Evolutionary conservation across 2,113 vertebrate species (phyloP), one percentile per base, ranked within the genome.

Genomic region (Sylvilagus bachmani): DNA sequence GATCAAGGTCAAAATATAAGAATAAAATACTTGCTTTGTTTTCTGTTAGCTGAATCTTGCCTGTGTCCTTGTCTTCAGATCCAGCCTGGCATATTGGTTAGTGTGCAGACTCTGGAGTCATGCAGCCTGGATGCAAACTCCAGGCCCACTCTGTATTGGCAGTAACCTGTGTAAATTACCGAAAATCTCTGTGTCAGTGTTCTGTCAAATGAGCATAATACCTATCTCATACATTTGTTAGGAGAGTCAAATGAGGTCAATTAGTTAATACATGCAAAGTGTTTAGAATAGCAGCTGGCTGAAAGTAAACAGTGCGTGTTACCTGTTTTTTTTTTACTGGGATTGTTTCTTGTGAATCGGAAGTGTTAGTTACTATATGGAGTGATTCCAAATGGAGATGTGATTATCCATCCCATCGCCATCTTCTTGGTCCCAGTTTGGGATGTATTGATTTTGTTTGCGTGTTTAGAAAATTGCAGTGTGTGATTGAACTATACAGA

Each of bases 1-100:
- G 44, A 58, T 90, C 53, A 66, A 75, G 81, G n/a, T 90, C 71
- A 93, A 88, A 88, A 77, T 85, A 36, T 5, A 86, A 71, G 27
- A n/a, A 53, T 80, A 58, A 79, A 85, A 31, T 62, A 29, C 69
- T 73, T 69, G 84, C 44, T 58, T 71, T 86, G 36, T 86, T 94
- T 74, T 44, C 6, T 87, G 27, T 93, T 89, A 64, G 44, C 44
- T 44, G 44, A 6, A 6, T 44, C 44, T 44, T 44, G 44, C 44
- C 44, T 44, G 44, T 44, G 44, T 44, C 44, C 44, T 44, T 44
- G 44, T 44, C 44, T 44, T 90, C 61, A 66, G 66, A 71, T 44
- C 36, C 17, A 69, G 25, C 22, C 1, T 29, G 49, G 62, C 7
- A 4, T 51, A 33, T 62, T 29, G 78, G 27, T 53, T 80, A 87